Base-by-base conservation (phyloP, 1,140 invertebrate species). In the Coptotermes formosanus region DNA sequence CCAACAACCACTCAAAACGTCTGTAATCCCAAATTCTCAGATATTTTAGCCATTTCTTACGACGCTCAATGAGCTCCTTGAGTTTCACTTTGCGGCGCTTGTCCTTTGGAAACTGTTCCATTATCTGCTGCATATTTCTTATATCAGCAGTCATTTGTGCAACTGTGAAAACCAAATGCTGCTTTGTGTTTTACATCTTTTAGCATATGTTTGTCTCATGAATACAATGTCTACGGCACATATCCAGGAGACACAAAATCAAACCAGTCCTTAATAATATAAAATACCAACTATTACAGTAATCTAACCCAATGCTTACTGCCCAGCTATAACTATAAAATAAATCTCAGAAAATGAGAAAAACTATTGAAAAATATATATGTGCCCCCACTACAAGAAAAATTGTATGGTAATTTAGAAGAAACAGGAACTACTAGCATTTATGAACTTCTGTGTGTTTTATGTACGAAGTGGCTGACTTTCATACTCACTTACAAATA, bases 1-100 rank as follows among this genome's bases (percentile, higher is more conserved):
- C 95, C 16, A 97, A 89, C n/a, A 98, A 88, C 96, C 96, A 98
- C 90, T 97, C 96, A 90, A 96, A 98, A 82, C 94, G 93, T 88
- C 95, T 95, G 90, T 97, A 97, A 90, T 98, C 97, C 91, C 93
- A 93, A 64, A 91, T 91, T 52, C 96, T 91, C 38, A 98, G 89
- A 85, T 91, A 91, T 88, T 93, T 95, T 8, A 98, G 89, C 52
- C 92, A 91, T 89, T 95, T 96, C 88, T 95, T 95, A 83, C 97
- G 92, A 89, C 93, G 94, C 43, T 96, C 95, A 84, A 97, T 97
- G 7, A 94, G 89, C 90, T 96, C 94, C 89, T 96, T 94, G 43
- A 95, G 91, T 52, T 88, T 88, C 12, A 91, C 90, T 90, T 94
- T 95, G 7, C 90, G 88, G 86, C 87, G 88, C 86, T 89, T 92